Percentiles rank a stretch among this genome's conserved stretches.
phyloP scores from a whole-genome alignment of 2,113 vertebrate species.

The Naja naja region DNA sequence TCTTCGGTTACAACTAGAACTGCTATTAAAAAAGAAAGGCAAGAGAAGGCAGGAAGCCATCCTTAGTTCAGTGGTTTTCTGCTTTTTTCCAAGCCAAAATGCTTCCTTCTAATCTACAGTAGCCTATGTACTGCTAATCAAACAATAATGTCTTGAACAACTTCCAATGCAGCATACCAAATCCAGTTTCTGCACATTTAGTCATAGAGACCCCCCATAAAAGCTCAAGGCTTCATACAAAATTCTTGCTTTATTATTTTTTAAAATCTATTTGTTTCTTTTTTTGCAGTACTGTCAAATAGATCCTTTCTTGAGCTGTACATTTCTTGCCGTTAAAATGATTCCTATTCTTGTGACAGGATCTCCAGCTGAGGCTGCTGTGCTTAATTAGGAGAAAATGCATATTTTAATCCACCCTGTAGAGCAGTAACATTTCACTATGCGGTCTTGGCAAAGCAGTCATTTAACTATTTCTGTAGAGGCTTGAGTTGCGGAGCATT shows the following conservation, averaged over 20 bases:
- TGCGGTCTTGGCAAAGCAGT: constrained; percentile 73
- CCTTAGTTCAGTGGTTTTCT: neutral
- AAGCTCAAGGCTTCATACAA: constrained; percentile 44
- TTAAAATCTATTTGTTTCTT: constrained; percentile 8
- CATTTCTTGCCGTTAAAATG: constrained; percentile 74
- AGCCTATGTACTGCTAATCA: accelerated
- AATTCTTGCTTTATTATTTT: constrained; percentile 52
- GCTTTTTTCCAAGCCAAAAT: neutral
- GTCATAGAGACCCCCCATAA: neutral
- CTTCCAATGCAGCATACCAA: neutral
- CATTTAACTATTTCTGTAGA: constrained; percentile 72
- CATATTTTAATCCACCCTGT: constrained; percentile 77
- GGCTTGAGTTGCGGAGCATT: constrained; percentile 57
- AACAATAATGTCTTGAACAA: neutral
- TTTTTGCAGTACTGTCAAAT: constrained; percentile 59
- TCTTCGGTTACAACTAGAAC: neutral
- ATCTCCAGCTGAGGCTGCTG: constrained; percentile 72
- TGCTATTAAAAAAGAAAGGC: neutral
- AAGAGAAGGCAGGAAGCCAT: neutral
- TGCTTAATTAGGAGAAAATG: constrained; percentile 80
- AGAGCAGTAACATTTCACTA: constrained; percentile 74
- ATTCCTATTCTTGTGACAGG: constrained; percentile 74
- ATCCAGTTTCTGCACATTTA: neutral
- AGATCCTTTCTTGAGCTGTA: constrained; percentile 61
- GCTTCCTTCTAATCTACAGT: neutral